phyloP scores from a whole-genome alignment of 2,113 vertebrate genomes.

The Lucifuga dentata region DNA sequence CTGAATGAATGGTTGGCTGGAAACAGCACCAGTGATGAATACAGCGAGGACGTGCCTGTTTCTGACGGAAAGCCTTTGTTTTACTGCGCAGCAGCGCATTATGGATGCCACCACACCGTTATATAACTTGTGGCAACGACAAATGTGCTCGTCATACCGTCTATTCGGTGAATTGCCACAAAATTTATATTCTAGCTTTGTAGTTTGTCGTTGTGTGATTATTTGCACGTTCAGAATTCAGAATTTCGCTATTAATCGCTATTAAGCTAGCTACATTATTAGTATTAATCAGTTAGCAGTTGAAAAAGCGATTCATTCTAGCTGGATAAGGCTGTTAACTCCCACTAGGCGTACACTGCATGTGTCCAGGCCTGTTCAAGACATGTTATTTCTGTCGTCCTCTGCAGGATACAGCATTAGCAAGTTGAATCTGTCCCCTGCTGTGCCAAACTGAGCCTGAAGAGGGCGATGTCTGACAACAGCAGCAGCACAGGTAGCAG shows the following conservation, averaged over 20 bases:
- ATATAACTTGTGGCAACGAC: conserved; percentile 63
- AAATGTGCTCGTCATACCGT: conserved; percentile 44
- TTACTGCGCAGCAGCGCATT: conserved; percentile 52
- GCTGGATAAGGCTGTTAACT: background rate
- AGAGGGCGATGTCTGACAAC: conserved; percentile 83
- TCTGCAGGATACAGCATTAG: conserved; percentile 51
- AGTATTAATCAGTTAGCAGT: background rate
- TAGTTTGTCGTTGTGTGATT: background rate
- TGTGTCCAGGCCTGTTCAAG: conserved; percentile 17
- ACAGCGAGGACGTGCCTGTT: background rate
- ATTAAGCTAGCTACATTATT: background rate
- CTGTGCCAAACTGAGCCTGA: conserved; percentile 68
- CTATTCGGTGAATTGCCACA: background rate
- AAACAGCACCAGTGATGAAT: conserved; percentile 3
- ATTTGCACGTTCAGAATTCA: background rate
- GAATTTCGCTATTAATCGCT: background rate
- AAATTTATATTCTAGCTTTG: no score
- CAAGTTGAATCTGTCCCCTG: conserved; percentile 50
- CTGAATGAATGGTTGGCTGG: conserved; percentile 37
- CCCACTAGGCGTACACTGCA: background rate
- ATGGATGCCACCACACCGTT: conserved; percentile 57
- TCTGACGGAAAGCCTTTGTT: conserved; percentile 6
- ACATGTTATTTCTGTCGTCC: conserved; percentile 53
- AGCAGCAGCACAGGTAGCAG: conserved; percentile 81
- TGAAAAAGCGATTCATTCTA: background rate